Percentiles rank a stretch among this genome's conserved stretches.
Evolutionary conservation across 2,797 vertebrate species (phyloP).

Genomic region (Masticophis lateralis): DNA sequence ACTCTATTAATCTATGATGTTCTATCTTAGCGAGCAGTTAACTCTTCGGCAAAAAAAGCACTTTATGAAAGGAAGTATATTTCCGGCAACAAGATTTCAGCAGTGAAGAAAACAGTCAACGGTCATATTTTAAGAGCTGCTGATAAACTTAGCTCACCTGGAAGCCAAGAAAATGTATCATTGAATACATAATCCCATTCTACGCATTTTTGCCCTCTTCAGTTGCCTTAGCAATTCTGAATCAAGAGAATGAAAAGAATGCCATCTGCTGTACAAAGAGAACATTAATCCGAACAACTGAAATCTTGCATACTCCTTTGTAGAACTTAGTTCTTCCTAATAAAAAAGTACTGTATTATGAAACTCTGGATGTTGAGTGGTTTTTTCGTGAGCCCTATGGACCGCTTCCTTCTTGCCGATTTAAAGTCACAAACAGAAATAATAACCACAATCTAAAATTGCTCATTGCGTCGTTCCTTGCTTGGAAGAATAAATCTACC

Average conservation of each 20-base stretch:
- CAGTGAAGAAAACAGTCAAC: background rate
- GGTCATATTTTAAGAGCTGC: background rate
- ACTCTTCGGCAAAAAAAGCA: background rate
- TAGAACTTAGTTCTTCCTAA: background rate
- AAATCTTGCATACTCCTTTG: background rate
- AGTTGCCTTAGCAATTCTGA: background rate
- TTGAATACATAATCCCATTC: background rate
- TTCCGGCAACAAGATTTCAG: background rate
- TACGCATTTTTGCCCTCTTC: background rate
- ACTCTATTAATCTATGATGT: too few species aligned
- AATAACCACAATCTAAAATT: background rate
- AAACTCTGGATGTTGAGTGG: background rate
- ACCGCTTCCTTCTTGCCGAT: conserved; percentile 14
- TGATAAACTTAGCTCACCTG: background rate
- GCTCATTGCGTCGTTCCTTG: background rate
- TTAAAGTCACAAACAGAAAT: conserved; percentile 17
- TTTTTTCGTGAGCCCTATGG: background rate
- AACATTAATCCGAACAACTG: background rate
- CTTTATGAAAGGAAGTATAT: background rate
- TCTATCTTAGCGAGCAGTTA: background rate
- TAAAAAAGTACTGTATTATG: background rate
- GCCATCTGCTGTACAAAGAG: conserved; percentile 2
- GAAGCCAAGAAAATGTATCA: background rate
- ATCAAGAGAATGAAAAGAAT: background rate
- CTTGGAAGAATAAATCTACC: background rate